Base-by-base conservation (phyloP, 2,797 vertebrate species). In the Neostethus bicornis region DNA sequence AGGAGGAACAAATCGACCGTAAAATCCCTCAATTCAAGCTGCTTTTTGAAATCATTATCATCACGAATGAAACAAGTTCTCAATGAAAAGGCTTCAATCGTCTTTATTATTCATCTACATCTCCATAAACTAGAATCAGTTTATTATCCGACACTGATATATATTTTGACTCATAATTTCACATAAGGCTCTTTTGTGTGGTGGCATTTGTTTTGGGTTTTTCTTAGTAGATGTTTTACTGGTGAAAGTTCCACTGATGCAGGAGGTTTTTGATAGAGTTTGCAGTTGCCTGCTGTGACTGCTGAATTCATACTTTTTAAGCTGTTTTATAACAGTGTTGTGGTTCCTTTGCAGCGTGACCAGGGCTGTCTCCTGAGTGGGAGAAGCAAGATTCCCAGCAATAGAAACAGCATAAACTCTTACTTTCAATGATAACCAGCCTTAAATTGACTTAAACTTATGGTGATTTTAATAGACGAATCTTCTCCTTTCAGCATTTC, bases 41-140 rank as follows among this genome's bases (percentile, higher is more conserved):
- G 32, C 53, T 47, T 2, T 32, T 57, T 26, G 47, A 53, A 19
- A 57, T 26, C 21, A 65, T 20, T 7, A 8, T 37, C 12, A 57
- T 17, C 34, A 56, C 56, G 32, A 39, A 50, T 23, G 52, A 45
- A 25, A 65, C 20, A 4, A n/a, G 32, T 13, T 26, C 41, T 46
- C 45, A 39, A 56, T 31, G 39, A 57, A 25, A 10, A 32, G 11
- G 25, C 16, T 0, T 26, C 7, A 0, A 20, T 8, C 39, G 25
- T 65, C 31, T 57, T 39, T 13, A 41, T 65, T 4, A 12, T 32
- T 0, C 41, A 57, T 4, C 9, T 57, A n/a, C 16, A 46, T 46
- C 6, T 3, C 1, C 16, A 23, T 46, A 28, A 46, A 25, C 41
- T 58, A 26, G 34, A 58, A 16, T 34, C 13, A 26, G 20, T 16